Conservation (phyloP, 2,113 vertebrate genomes). For the Nansenia antarctica region DNA sequence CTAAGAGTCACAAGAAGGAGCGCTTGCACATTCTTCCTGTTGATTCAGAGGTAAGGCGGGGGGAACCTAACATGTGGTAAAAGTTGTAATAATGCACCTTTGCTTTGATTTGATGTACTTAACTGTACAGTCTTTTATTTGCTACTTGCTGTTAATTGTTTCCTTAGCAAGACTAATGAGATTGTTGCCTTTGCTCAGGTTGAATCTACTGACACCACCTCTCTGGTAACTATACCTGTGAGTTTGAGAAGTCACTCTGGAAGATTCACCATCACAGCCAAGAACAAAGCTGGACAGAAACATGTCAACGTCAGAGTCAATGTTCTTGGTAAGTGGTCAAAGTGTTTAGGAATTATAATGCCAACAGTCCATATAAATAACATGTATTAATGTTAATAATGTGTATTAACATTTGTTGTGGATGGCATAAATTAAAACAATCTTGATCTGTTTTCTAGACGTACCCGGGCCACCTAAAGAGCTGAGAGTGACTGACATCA, state of each 20-base stretch:
- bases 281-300: constrained; percentile 98
- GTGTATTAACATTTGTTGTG: background rate
- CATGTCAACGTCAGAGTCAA: constrained; percentile 89
- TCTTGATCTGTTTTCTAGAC: constrained; percentile 74
- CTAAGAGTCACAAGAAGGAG: constrained; percentile 88
- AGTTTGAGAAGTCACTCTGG: constrained; percentile 90
- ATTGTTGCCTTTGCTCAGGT: constrained; percentile 69
- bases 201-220: constrained; percentile 87
- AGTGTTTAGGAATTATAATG: background rate
- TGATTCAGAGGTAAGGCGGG: constrained; percentile 74
- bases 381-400: too few relatives aligned
- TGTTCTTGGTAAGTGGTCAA: constrained; percentile 86
- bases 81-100: too few relatives aligned
- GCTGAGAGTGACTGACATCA: constrained; percentile 91
- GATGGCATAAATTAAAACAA: too few relatives aligned
- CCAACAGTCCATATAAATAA: background rate
- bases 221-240: constrained; percentile 80
- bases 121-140: too few relatives aligned
- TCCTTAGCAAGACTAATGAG: background rate
- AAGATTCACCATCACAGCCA: constrained; percentile 95
- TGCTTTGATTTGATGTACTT: too few relatives aligned
- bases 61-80: too few relatives aligned
- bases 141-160: background rate
- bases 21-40: constrained; percentile 89
- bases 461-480: constrained; percentile 93